Base-by-base conservation (phyloP, 2,888 invertebrate genomes). In the Anaspis maculata region DNA sequence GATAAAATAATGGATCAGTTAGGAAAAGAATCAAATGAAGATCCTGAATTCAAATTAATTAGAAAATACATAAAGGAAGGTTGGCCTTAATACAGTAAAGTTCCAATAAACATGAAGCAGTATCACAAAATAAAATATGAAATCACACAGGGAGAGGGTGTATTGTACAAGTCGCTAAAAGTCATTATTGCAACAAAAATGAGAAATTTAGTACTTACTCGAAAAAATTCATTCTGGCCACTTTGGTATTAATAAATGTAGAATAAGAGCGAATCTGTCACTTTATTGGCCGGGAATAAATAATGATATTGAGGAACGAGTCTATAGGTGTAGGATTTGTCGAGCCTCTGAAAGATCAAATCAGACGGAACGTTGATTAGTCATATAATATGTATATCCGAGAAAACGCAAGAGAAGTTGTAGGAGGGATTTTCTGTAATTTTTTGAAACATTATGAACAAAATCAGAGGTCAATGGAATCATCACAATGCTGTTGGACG, bases 171-270 rank as follows among this genome's bases (percentile, higher is more conserved):
- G 34, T 35, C 36, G 19, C 23, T 39, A 31, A 37, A 27, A 29
- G 22, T 49, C n/a, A 40, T 51, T 3, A 44, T 54, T 13, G 50
- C 51, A 19, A 19, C 5, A 5, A 19, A 19, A 19, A 5, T 19
- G 19, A 5, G 19, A 5, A 9, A 9, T 19, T 19, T n/a, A n/a
- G n/a, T n/a, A n/a, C n/a, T n/a, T n/a, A n/a, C n/a, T n/a, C n/a
- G n/a, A n/a, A n/a, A n/a, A n/a, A n/a, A n/a, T n/a, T n/a, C n/a
- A n/a, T n/a, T n/a, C n/a, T n/a, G n/a, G n/a, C n/a, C n/a, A n/a
- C n/a, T n/a, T n/a, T n/a, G n/a, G n/a, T n/a, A n/a, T n/a, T n/a
- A n/a, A n/a, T n/a, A n/a, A n/a, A n/a, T n/a, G n/a, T n/a, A n/a
- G n/a, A n/a, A n/a, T n/a, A n/a, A n/a, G n/a, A n/a, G 19, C 19